These are phyloP conservation scores for Chrysocyon brachyurus DNA, from an alignment of 2,797 vertebrate genomes.

Conservation along the genomic window DNA sequence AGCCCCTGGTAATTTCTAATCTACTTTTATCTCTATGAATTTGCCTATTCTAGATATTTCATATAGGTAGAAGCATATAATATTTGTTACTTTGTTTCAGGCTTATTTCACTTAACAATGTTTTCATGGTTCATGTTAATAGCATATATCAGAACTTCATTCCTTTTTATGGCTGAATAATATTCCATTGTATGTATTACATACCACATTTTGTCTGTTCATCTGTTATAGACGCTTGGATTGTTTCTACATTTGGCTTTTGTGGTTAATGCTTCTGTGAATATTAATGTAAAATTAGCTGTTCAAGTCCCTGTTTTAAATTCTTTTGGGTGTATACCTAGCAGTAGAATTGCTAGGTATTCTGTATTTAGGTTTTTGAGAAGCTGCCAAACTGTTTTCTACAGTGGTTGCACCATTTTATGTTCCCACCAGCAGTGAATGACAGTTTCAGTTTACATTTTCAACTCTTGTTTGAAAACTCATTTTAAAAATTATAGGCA, in stretches of 20 bases:
- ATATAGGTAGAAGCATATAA: background rate
- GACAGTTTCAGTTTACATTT: background rate
- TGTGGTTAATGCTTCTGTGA: background rate
- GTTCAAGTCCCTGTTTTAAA: background rate
- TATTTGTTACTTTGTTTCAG: background rate
- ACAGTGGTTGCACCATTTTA: background rate
- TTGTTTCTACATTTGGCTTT: background rate
- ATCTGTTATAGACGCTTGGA: background rate
- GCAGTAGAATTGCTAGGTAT: background rate
- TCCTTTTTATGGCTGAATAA: background rate
- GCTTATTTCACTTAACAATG: slow-evolving; percentile 21
- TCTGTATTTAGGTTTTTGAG: background rate
- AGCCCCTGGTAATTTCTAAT: background rate
- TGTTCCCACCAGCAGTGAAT: background rate
- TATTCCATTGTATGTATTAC: background rate
- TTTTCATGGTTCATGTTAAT: background rate
- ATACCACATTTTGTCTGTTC: background rate
- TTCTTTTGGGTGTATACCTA: background rate
- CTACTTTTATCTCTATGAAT: background rate
- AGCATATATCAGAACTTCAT: background rate
- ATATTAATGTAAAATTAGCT: background rate
- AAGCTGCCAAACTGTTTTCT: background rate
- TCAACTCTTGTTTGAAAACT: background rate
- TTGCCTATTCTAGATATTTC: background rate
- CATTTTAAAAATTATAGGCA: background rate